Evolutionary conservation across 30 jellyfish, hydroid and myxozoan species (phyloP).

Genomic region (Aurelia coerulea): DNA sequence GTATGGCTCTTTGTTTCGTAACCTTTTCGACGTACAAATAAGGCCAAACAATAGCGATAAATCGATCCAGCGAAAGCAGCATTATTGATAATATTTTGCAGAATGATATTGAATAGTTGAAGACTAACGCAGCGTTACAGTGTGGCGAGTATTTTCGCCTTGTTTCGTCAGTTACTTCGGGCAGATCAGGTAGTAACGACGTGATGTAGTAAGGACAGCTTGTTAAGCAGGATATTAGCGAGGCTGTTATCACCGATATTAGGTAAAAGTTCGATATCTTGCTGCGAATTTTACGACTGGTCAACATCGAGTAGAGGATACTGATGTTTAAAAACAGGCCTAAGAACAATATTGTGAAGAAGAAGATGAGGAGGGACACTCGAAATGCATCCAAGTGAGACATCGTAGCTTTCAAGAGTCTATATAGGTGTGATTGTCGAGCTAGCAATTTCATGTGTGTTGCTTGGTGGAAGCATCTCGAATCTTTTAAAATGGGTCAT

Average conservation of each 20-base stretch:
- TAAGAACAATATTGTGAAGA: too few species aligned
- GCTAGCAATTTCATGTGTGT: too few species aligned
- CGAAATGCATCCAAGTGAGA: too few species aligned
- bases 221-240: constrained; percentile 23
- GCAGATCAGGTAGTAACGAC: constrained; percentile 25
- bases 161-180: background rate
- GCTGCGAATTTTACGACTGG: constrained; percentile 2
- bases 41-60: constrained; percentile 33
- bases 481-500: too few species aligned
- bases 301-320: background rate
- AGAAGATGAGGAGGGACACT: too few species aligned
- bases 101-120: constrained; percentile 17
- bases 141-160: background rate
- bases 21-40: constrained; percentile 3
- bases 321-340: too few species aligned
- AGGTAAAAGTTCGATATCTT: constrained; percentile 1
- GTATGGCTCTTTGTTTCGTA: background rate
- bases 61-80: constrained; percentile 35
- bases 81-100: constrained; percentile 27
- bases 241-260: constrained; percentile 8
- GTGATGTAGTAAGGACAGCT: constrained; percentile 25
- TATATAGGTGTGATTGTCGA: too few species aligned
- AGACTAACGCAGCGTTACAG: constrained; percentile 24
- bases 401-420: too few species aligned
- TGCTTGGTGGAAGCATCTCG: too few species aligned